A percentile compares a stretch with the other conserved stretches of the same genome.
Conservation (phyloP, 2,888 invertebrate genomes). For the Synanthedon myopaeformis region DNA sequence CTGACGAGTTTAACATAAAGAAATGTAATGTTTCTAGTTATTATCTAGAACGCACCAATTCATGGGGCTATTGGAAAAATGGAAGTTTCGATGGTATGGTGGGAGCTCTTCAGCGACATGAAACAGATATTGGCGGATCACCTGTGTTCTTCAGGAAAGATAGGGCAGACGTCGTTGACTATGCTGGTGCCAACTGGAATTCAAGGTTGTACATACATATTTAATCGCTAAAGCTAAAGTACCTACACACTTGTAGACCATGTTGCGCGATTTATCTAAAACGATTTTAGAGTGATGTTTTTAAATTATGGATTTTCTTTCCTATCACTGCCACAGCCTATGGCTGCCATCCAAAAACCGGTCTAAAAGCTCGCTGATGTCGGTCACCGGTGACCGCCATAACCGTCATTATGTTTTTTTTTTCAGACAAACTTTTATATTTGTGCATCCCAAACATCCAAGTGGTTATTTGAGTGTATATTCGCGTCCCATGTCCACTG, state of each 20-base stretch:
- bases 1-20: no score
- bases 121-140: conserved; percentile 76
- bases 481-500: conserved; percentile 69
- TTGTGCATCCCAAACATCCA: conserved; percentile 74
- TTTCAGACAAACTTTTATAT: conserved; percentile 73
- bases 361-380: no score
- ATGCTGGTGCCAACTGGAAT: conserved; percentile 72
- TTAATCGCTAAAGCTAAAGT: not conserved
- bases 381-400: no score
- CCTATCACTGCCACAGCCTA: no score
- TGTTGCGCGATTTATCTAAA: no score
- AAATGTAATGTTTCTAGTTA: conserved; percentile 30
- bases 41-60: conserved; percentile 53
- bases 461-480: conserved; percentile 73
- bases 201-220: conserved; percentile 50
- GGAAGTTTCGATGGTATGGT: conserved; percentile 77
- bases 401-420: not conserved
- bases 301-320: no score
- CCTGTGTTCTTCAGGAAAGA: conserved; percentile 75
- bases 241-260: no score
- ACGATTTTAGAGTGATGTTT: not conserved
- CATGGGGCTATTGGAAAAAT: conserved; percentile 74
- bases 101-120: conserved; percentile 64
- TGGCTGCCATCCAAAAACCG: no score
- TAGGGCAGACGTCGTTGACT: conserved; percentile 68